Conservation (phyloP, 2,888 invertebrate species). For the Xanthostigma xanthostigma region DNA sequence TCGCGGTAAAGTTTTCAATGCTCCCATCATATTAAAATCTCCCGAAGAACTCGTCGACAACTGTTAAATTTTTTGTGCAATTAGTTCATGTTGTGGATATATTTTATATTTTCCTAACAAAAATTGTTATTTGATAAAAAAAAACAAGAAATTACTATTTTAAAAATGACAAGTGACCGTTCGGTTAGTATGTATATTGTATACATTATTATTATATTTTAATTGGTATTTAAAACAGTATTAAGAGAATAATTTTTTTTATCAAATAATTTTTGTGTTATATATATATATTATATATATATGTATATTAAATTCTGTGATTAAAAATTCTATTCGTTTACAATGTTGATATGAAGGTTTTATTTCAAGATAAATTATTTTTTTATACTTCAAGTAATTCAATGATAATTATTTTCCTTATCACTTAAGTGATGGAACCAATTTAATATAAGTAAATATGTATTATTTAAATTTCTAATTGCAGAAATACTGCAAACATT, state of each 20-base stretch:
- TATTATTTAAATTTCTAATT: constrained; percentile 7
- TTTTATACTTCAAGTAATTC: too few species aligned
- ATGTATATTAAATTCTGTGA: too few species aligned
- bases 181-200: neutral
- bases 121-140: neutral
- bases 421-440: constrained; percentile 15
- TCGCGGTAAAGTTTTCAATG: constrained; percentile 46
- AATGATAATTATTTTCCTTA: too few species aligned
- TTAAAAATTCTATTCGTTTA: too few species aligned
- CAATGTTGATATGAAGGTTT: too few species aligned
- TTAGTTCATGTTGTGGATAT: neutral
- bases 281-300: too few species aligned
- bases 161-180: neutral
- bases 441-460: constrained; percentile 19
- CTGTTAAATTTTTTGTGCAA: neutral
- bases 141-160: neutral
- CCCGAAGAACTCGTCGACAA: constrained; percentile 20
- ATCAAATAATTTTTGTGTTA: too few species aligned
- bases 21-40: constrained; percentile 46
- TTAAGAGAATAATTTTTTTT: too few species aligned
- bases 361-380: too few species aligned
- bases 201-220: neutral
- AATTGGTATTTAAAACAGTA: neutral
- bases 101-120: neutral
- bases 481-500: neutral